phyloP scores from a whole-genome alignment of 2,888 invertebrate species.

The Carterocephalus palaemon region DNA sequence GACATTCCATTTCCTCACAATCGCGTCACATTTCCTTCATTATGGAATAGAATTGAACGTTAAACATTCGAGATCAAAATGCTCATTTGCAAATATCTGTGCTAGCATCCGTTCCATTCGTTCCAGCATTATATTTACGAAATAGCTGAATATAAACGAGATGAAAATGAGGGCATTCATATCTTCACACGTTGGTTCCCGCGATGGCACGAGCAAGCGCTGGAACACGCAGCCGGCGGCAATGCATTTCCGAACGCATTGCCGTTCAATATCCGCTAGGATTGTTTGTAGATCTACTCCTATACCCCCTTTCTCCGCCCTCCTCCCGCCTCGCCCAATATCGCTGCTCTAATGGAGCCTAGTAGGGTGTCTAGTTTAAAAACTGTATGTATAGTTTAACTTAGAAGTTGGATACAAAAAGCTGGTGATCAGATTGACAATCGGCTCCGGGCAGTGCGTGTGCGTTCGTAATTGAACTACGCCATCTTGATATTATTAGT shows the following conservation, averaged over 20 bases:
- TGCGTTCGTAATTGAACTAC: no score
- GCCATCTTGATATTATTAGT: no score
- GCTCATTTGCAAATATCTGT: conserved; percentile 17
- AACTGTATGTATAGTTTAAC: conserved; percentile 51
- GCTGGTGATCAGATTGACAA: no score
- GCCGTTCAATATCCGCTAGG: conserved; percentile 76
- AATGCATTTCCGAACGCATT: conserved; percentile 73
- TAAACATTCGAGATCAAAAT: conserved; percentile 1
- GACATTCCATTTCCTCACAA: not conserved
- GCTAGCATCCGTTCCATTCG: not conserved
- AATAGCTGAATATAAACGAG: conserved; percentile 54
- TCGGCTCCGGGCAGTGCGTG: no score
- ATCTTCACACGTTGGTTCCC: conserved; percentile 62
- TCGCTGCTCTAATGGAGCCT: conserved; percentile 43
- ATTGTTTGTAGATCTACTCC: conserved; percentile 68
- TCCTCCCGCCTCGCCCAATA: conserved; percentile 30
- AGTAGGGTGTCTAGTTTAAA: conserved; percentile 51
- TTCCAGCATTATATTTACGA: conserved; percentile 26
- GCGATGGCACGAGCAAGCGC: conserved; percentile 58
- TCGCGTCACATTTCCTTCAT: not conserved
- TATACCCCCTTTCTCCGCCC: conserved; percentile 36
- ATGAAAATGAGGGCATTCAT: conserved; percentile 55
- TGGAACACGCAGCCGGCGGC: conserved; percentile 59
- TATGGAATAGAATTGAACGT: not conserved
- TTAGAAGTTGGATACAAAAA: no score